These are phyloP conservation scores for Anarhynchus alexandrinus DNA, from an alignment of 2,113 vertebrate species.

Conservation along the genomic window DNA sequence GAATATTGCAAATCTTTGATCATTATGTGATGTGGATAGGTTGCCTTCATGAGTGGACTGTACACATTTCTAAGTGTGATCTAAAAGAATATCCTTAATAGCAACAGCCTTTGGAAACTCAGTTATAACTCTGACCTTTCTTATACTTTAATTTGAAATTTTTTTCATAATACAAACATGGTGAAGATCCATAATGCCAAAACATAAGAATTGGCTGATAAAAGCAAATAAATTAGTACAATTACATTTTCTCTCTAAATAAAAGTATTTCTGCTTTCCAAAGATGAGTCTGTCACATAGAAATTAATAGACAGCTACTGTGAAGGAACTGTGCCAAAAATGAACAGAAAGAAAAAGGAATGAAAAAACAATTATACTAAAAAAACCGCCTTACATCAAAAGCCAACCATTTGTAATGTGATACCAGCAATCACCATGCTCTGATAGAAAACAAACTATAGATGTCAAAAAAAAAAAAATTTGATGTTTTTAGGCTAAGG, in stretches of 20 bases:
- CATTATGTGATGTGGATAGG: background rate
- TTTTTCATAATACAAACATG: background rate
- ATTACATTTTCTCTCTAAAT: background rate
- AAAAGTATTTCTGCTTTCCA: background rate
- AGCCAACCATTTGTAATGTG: background rate
- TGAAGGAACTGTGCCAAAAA: background rate
- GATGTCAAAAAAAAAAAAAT: too few relatives aligned
- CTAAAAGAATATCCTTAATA: background rate
- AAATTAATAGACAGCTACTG: background rate
- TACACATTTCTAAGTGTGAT: background rate
- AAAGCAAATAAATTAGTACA: background rate
- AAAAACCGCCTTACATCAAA: background rate
- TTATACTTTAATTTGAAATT: background rate
- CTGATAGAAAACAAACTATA: background rate
- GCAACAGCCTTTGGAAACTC: background rate
- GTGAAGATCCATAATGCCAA: background rate
- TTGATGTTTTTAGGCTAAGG: background rate
- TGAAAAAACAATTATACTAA: background rate
- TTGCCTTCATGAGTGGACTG: background rate
- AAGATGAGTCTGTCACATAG: background rate
- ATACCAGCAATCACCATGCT: background rate
- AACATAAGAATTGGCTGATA: background rate
- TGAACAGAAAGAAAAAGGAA: background rate
- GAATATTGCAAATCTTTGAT: background rate
- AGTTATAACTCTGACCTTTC: background rate